Base-by-base conservation (phyloP, 2,888 invertebrate genomes). In the Pristionchus exspectatus region DNA sequence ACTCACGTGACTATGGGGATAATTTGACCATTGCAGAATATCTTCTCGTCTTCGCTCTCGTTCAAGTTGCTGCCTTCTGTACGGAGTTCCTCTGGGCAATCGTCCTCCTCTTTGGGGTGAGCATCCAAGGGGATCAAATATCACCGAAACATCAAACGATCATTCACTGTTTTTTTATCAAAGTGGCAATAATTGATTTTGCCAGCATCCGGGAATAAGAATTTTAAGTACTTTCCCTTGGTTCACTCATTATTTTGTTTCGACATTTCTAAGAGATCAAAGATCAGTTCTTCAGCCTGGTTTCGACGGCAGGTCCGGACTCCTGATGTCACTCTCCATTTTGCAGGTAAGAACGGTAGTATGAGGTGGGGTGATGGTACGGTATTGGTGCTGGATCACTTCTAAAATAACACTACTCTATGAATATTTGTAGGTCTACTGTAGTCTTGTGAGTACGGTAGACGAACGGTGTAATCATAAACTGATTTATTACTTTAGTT, bases 71-170 rank as follows among this genome's bases (percentile, higher is more conserved):
- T 9, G 56, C 84, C 3, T 84, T 84, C 84, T 27, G 7, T 16
- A 56, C 56, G 14, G 84, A 84, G 30, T 30, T 84, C 44, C 7
- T 56, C 0, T 84, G 84, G 84, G n/a, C 56, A n/a, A 56, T 84
- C 56, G 59, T 84, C 27, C 9, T 56, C 14, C 14, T 50, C 50
- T 9, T n/a, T 4, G 24, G n/a, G 81, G 81, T 81, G 10, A 50
- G 44, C 0, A 30, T 59, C 44, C 44, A 50, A 59, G 24, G 21
- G 21, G 21, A 38, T 2, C 30, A 18, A 18, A 38, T 33, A 24
- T 9, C n/a, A 50, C 44, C 14, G 18, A 77, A 27, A 77, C 44
- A 44, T 4, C 77, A 77, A 77, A 77, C n/a, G 77, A 77, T 77
- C 77, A 77, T 50, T 9, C 9, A 50, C 10, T 50, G 9, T 50